phyloP scores from a whole-genome alignment of 2,113 vertebrate species.

The Callipepla squamata region DNA sequence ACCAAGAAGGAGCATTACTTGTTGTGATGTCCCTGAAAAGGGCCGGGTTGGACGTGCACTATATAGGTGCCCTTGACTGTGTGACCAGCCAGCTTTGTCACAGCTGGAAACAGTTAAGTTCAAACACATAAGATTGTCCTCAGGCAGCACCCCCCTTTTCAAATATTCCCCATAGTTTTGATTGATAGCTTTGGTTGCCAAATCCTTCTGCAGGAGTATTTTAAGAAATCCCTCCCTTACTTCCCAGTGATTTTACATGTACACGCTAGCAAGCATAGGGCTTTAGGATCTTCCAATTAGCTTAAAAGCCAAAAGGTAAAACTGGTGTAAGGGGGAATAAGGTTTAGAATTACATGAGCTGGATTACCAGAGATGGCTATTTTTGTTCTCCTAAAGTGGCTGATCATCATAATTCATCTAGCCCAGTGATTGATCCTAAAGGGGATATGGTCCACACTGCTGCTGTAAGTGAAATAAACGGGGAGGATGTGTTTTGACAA shows the following conservation, averaged over 20 bases:
- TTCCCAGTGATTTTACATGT: not conserved
- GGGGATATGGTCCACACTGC: not conserved
- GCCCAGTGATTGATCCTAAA: not conserved
- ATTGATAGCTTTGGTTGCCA: not conserved
- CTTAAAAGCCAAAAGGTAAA: conserved; percentile 44
- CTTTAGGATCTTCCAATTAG: conserved; percentile 16
- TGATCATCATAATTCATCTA: not conserved
- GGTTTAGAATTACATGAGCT: conserved; percentile 32
- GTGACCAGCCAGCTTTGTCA: not conserved
- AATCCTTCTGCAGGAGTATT: not conserved
- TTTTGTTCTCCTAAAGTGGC: conserved; percentile 3
- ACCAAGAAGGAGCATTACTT: not conserved
- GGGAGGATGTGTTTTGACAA: not conserved
- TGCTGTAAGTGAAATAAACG: not conserved
- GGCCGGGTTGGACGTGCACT: not conserved
- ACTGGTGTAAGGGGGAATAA: not conserved
- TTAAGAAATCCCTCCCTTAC: not conserved
- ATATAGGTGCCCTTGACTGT: not conserved
- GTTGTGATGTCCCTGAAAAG: not conserved
- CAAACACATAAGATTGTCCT: not conserved
- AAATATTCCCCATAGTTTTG: not conserved
- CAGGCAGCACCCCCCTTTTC: not conserved
- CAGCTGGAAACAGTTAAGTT: not conserved
- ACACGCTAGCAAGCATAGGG: not conserved
- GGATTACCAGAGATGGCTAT: conserved; percentile 10